phyloP scores from a whole-genome alignment of 1,140 invertebrate genomes.

The Hermetia illucens region DNA sequence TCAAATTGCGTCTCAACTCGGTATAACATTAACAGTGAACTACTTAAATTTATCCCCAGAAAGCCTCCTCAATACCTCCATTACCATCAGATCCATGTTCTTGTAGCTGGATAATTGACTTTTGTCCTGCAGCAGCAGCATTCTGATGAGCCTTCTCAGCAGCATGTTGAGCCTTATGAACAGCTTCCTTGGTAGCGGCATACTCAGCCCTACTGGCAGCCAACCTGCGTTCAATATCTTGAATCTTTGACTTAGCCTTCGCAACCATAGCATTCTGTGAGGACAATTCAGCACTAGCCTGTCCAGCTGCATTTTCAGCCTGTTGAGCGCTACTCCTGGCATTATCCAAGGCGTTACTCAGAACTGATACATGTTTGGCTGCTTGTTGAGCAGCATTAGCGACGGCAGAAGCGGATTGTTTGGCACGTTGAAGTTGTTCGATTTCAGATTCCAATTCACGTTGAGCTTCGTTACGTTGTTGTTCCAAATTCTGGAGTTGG shows the following conservation, averaged over 20 bases:
- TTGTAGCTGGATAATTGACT: too few relatives aligned
- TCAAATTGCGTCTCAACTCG: too few relatives aligned
- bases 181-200: slow-evolving; percentile 30
- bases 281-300: slow-evolving; percentile 31
- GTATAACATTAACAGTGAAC: too few relatives aligned
- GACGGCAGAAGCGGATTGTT: slow-evolving; percentile 31
- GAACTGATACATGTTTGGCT: slow-evolving; percentile 30
- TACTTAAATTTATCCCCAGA: too few relatives aligned
- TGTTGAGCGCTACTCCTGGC: slow-evolving; percentile 30
- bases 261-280: slow-evolving; percentile 35
- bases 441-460: slow-evolving; percentile 31
- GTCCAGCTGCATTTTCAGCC: slow-evolving; percentile 30
- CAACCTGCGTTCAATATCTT: slow-evolving; percentile 31
- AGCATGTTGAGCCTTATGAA: slow-evolving; percentile 23
- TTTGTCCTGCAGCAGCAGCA: slow-evolving; percentile 28
- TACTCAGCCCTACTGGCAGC: slow-evolving; percentile 28
- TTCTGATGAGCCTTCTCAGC: background rate
- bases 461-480: slow-evolving; percentile 30
- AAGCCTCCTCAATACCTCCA: too few relatives aligned
- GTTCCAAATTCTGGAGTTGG: slow-evolving; percentile 31
- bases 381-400: slow-evolving; percentile 32
- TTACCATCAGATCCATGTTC: too few relatives aligned
- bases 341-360: slow-evolving; percentile 27
- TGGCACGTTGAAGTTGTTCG: slow-evolving; percentile 31
- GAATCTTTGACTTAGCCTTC: slow-evolving; percentile 30